Conservation (phyloP, 1,140 invertebrate genomes). For the Ceratina australensis region DNA sequence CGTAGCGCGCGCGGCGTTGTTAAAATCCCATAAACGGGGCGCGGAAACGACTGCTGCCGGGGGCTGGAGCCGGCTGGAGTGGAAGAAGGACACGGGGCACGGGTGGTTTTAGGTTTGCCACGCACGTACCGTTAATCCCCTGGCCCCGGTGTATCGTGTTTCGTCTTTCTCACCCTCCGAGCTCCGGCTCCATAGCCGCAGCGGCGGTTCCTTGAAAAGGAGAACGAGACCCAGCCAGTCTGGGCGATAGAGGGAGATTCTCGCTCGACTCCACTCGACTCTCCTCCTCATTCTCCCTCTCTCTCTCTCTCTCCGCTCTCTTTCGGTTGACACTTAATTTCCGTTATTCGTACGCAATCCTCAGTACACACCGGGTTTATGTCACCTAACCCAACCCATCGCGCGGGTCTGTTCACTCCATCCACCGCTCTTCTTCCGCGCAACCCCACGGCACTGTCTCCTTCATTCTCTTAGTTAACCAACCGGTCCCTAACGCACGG, state of each 20-base stretch:
- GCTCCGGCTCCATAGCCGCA: not conserved
- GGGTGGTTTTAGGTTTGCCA: conserved; percentile 72
- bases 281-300: too few relatives aligned
- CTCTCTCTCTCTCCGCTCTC: conserved; percentile 68
- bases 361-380: conserved; percentile 70
- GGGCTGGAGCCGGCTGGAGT: not conserved
- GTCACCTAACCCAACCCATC: conserved; percentile 60
- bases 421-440: conserved; percentile 45
- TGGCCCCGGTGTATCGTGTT: conserved; percentile 58
- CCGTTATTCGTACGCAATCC: conserved; percentile 78
- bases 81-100: conserved; percentile 38
- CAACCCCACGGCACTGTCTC: conserved; percentile 57
- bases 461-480: conserved; percentile 68
- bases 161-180: conserved; percentile 55
- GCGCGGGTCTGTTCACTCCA: conserved; percentile 43
- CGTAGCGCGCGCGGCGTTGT: conserved; percentile 60
- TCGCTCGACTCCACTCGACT: conserved; percentile 59
- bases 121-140: conserved; percentile 76
- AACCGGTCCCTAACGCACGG: conserved; percentile 45
- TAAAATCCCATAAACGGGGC: conserved; percentile 69
- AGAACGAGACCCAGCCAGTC: conserved; percentile 54
- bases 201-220: conserved; percentile 51
- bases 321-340: conserved; percentile 80
- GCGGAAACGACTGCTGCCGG: conserved; percentile 51
- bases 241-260: conserved; percentile 54